phyloP scores from a whole-genome alignment of 2,888 invertebrate species.

The Lampropteryx suffumata region DNA sequence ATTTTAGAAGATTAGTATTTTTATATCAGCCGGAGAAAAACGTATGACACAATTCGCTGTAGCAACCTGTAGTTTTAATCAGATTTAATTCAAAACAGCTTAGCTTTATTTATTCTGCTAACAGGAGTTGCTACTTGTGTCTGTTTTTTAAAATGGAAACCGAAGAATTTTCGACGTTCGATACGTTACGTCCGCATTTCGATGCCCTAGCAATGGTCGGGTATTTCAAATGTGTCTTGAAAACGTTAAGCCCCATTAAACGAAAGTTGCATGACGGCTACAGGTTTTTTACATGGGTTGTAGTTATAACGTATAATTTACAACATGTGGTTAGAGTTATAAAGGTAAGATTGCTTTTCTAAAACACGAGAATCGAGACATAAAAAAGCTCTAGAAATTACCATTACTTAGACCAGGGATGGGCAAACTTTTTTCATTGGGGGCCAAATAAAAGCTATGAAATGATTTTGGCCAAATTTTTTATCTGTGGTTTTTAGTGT shows the following conservation, averaged over 20 bases:
- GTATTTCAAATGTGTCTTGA: constrained; percentile 58
- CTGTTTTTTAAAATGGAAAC: constrained; percentile 4
- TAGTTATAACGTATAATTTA: constrained; percentile 58
- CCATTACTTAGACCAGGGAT: too few species aligned
- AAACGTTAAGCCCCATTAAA: constrained; percentile 39
- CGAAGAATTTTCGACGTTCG: constrained; percentile 35
- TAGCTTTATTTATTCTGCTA: constrained; percentile 8
- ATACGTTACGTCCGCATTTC: constrained; percentile 59
- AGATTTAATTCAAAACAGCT: background rate
- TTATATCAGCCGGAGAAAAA: too few species aligned
- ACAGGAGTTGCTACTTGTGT: background rate
- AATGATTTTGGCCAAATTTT: too few species aligned
- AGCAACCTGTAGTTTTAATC: constrained; percentile 10
- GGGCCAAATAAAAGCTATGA: too few species aligned
- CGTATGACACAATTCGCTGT: too few species aligned
- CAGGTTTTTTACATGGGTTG: constrained; percentile 44
- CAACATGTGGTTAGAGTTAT: constrained; percentile 61
- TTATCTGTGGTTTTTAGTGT: too few species aligned
- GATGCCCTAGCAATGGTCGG: constrained; percentile 57
- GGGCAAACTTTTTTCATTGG: too few species aligned
- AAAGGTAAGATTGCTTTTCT: constrained; percentile 45
- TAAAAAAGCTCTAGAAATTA: too few species aligned
- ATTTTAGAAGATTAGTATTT: too few species aligned
- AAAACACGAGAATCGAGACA: too few species aligned
- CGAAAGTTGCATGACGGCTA: constrained; percentile 46